Evolutionary conservation across 2,113 vertebrate genomes (phyloP).

Genomic region (Daphoenositta chrysoptera): DNA sequence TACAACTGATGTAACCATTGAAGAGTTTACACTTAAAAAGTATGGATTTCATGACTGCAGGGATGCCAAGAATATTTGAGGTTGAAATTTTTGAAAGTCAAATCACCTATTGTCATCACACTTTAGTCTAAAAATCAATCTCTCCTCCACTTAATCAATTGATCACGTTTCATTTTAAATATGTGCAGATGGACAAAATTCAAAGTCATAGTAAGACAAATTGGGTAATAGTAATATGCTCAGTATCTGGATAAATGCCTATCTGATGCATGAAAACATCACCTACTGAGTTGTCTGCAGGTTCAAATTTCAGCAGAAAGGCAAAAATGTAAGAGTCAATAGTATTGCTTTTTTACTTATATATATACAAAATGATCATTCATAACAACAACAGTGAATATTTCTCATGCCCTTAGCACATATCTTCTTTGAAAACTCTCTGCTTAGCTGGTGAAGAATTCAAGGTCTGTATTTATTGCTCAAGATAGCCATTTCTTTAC

Average conservation of each 20-base stretch:
- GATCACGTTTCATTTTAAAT: background rate
- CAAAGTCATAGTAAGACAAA: background rate
- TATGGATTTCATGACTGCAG: accelerated
- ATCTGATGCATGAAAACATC: background rate
- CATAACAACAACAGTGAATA: background rate
- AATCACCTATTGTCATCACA: background rate
- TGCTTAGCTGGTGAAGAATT: background rate
- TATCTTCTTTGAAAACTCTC: background rate
- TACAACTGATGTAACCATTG: background rate
- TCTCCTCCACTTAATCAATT: background rate
- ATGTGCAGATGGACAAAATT: background rate
- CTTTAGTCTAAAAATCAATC: background rate
- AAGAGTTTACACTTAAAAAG: background rate
- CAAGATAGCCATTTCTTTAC: background rate
- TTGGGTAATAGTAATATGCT: background rate
- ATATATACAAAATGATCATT: background rate
- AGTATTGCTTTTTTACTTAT: background rate
- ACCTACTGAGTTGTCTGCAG: background rate
- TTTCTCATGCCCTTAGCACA: background rate
- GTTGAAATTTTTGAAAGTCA: background rate
- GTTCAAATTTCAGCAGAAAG: background rate
- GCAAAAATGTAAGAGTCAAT: background rate
- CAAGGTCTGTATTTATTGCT: background rate
- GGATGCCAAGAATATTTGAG: background rate
- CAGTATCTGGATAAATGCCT: background rate